A percentile compares a stretch with the other conserved stretches of the same genome.
Evolutionary conservation across 2,113 vertebrate species (phyloP).

Genomic region (Sinocyclocheilus maitianheensis): DNA sequence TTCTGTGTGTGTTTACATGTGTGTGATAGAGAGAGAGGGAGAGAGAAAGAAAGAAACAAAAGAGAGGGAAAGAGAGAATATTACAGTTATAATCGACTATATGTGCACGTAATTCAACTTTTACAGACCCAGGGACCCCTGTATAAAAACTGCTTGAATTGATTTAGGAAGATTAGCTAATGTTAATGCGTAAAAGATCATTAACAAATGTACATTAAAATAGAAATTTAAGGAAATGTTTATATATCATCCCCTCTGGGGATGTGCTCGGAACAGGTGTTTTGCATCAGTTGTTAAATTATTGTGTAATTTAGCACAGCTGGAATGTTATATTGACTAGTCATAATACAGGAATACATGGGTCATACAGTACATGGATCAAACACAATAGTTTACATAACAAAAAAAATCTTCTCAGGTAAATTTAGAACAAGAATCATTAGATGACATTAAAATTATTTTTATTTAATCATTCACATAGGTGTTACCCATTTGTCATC

Average conservation of each 20-base stretch:
- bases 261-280: background rate
- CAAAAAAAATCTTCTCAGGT: no score
- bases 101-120: background rate
- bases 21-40: background rate
- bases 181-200: background rate
- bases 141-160: background rate
- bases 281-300: background rate
- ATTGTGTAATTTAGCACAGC: background rate
- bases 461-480: background rate
- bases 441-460: background rate
- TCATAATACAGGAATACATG: background rate
- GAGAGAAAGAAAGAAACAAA: conserved; percentile 8
- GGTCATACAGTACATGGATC: background rate
- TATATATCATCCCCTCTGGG: background rate
- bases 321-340: background rate
- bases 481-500: background rate
- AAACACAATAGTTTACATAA: background rate
- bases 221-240: background rate
- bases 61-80: background rate
- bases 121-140: background rate
- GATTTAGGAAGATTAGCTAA: background rate
- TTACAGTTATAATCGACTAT: background rate
- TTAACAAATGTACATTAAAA: background rate
- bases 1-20: conserved; percentile 9
- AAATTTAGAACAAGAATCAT: no score